Conservation (phyloP, 1,140 invertebrate genomes). For the Diorhabda elongata region DNA sequence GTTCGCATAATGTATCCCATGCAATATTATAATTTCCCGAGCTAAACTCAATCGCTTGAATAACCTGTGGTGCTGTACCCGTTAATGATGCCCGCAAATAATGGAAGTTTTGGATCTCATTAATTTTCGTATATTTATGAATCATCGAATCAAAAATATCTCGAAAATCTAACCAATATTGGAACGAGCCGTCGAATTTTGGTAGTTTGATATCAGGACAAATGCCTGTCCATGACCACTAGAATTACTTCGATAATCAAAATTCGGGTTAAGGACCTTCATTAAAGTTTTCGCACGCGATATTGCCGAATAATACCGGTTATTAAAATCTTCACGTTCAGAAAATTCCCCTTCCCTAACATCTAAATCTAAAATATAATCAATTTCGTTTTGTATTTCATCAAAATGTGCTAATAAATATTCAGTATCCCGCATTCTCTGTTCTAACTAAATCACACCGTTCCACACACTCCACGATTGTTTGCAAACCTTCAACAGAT, state of each 20-base stretch:
- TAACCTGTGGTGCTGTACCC: too few relatives aligned
- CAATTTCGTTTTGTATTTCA: neutral
- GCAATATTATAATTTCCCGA: too few relatives aligned
- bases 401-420: neutral
- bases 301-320: neutral
- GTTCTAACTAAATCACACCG: neutral
- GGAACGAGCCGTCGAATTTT: neutral
- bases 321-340: slow-evolving; percentile 1
- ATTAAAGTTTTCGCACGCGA: neutral
- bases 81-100: too few relatives aligned
- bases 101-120: too few relatives aligned
- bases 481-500: too few relatives aligned
- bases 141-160: neutral
- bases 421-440: neutral
- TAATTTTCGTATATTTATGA: too few relatives aligned
- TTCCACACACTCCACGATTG: too few relatives aligned
- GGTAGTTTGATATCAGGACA: neutral
- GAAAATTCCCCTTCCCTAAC: neutral
- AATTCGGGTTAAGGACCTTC: neutral
- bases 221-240: neutral
- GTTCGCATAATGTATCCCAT: neutral
- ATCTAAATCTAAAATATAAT: neutral
- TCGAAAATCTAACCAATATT: too few relatives aligned
- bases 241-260: too few relatives aligned
- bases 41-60: too few relatives aligned